A percentile compares a stretch with the other conserved stretches of the same genome.
phyloP scores from a whole-genome alignment of 2,797 vertebrate genomes.

The Leuciscus waleckii region DNA sequence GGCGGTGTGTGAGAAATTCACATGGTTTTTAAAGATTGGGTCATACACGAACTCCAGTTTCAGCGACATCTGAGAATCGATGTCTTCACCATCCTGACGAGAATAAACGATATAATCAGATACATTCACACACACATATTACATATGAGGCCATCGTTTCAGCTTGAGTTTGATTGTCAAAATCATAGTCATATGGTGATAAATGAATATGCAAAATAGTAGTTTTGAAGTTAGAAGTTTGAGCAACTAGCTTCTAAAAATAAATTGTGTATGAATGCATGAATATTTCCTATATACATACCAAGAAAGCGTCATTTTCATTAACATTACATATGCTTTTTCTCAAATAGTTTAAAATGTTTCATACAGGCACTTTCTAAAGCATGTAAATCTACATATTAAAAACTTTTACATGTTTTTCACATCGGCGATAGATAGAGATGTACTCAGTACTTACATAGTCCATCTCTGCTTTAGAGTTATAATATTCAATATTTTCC shows the following conservation, averaged over 20 bases:
- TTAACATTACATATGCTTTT: conserved; percentile 3
- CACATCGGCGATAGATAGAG: background rate
- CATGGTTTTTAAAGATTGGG: conserved; percentile 94
- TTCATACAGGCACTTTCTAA: background rate
- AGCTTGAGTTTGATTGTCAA: background rate
- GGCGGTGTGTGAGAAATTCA: conserved; percentile 97
- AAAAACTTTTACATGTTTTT: background rate
- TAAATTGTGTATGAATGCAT: conserved; percentile 21
- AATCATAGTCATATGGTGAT: conserved; percentile 14
- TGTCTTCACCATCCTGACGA: conserved; percentile 84
- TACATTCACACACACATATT: background rate
- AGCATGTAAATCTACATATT: background rate
- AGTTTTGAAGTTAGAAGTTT: conserved; percentile 3
- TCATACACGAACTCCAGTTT: conserved; percentile 95
- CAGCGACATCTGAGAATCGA: conserved; percentile 86
- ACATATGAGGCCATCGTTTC: background rate
- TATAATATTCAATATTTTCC: conserved; percentile 94
- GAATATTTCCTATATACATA: background rate
- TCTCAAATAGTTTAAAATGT: background rate
- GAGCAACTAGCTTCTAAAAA: conserved; percentile 1
- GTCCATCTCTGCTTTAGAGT: conserved; percentile 95
- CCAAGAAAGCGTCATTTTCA: conserved; percentile 6
- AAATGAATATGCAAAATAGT: conserved; percentile 26
- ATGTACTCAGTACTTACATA: conserved; percentile 90
- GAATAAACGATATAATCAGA: conserved; percentile 65